Evolutionary conservation across 2,888 invertebrate species (phyloP).

Genomic region (Liposcelis brunnea): DNA sequence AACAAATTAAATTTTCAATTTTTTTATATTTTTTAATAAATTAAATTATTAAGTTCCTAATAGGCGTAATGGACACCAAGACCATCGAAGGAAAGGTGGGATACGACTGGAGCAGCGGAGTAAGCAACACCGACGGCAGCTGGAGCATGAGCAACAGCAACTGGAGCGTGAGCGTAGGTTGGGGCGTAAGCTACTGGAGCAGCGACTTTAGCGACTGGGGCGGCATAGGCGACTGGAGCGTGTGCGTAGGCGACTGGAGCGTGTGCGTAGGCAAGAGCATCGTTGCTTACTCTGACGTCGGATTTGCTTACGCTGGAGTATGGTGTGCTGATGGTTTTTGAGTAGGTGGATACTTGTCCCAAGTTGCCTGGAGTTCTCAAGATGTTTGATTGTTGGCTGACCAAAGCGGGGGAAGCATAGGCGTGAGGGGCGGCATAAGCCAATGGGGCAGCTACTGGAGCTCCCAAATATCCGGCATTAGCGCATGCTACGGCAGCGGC

Average conservation of each 20-base stretch:
- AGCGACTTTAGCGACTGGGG: slow-evolving; percentile 16
- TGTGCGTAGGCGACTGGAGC: slow-evolving; percentile 25
- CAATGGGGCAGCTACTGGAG: slow-evolving; percentile 24
- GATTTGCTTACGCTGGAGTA: slow-evolving; percentile 53
- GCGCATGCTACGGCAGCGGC: slow-evolving; percentile 22
- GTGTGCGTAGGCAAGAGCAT: slow-evolving; percentile 28
- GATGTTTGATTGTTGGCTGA: slow-evolving; percentile 41
- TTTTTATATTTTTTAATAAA: background rate
- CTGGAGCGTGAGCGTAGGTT: slow-evolving; percentile 13
- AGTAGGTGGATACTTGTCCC: slow-evolving; percentile 45
- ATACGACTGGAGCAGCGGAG: slow-evolving; percentile 19
- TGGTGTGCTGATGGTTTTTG: slow-evolving; percentile 52
- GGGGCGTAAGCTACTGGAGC: slow-evolving; percentile 20
- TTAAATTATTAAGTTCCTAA: slow-evolving; percentile 9
- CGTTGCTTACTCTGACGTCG: slow-evolving; percentile 52
- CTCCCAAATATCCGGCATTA: slow-evolving; percentile 21
- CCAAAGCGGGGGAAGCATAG: slow-evolving; percentile 32
- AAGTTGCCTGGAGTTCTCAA: slow-evolving; percentile 46
- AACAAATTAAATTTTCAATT: slow-evolving; percentile 1
- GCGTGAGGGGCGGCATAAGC: slow-evolving; percentile 36
- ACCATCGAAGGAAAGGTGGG: slow-evolving; percentile 18
- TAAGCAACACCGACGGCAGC: slow-evolving; percentile 18
- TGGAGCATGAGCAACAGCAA: slow-evolving; percentile 14
- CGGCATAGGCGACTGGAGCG: slow-evolving; percentile 24
- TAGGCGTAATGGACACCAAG: slow-evolving; percentile 17